Evolutionary conservation across 2,797 vertebrate species (phyloP), one percentile per base, ranked within the genome.

Genomic region (Mormyrops attenuatus): DNA sequence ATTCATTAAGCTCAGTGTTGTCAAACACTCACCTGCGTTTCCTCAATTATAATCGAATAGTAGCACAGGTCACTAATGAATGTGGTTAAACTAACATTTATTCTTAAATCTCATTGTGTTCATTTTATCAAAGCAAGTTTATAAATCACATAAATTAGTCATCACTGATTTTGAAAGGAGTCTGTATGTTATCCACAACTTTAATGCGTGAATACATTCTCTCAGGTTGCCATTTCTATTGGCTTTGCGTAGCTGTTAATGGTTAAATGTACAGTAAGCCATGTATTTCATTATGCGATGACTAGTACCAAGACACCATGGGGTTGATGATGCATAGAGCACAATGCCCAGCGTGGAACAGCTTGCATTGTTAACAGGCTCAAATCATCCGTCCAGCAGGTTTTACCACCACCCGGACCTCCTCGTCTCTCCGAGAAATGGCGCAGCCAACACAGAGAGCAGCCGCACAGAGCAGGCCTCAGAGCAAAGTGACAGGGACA

Each of bases 401-500:
- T 92, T 95, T 7, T 95, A 93, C 93, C 91, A 94, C 91, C 95
- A 96, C 73, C 95, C 94, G 7, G 93, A 95, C 90, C 22, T 93
- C 91, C 95, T 96, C 91, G 92, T 89, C 91, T 95, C 94, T 1
- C 91, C 89, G 69, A 96, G 95, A 90, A 96, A 95, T 0, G 2
- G 95, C 49, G 89, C 92, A 9, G 41, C 91, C 84, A 92, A 91
- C 2, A 38, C 94, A 0, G 96, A 97, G 38, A 94, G 95, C 89
- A 95, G 95, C 92, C 93, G 94, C 92, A 90, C 94, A 60, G 96
- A 96, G 77, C 95, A 95, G 26, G 94, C 96, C 90, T 94, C 94
- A 0, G 96, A 95, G 7, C 95, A 96, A 30, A n/a, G 20, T 3
- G 30, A 77, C 34, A 41, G 15, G 7, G 73, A 60, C 22, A 90